phyloP scores from a whole-genome alignment of 1,140 invertebrate species.

The honey bee (Apis mellifera) region Amel_HAv3.1 CM009931.2:879501-880000 shows the following conservation, averaged over 20 bases:
- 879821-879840: not conserved
- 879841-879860: not conserved
- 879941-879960: not conserved
- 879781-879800: not conserved
- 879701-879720: not conserved
- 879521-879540: no score
- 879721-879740: not conserved
- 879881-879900: not conserved
- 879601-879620: not conserved
- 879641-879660: not conserved
- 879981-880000: not conserved
- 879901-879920: not conserved
- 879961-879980: not conserved
- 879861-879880: not conserved
- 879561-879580: not conserved
- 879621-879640: not conserved
- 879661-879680: not conserved
- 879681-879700: no score
- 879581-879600: not conserved
- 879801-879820: not conserved
- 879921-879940: not conserved
- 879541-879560: not conserved
- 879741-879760: not conserved
- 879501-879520: no score
- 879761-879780: not conserved